Base-by-base conservation (phyloP, 1,140 invertebrate genomes). In the Zeugodacus cucurbitae region DNA sequence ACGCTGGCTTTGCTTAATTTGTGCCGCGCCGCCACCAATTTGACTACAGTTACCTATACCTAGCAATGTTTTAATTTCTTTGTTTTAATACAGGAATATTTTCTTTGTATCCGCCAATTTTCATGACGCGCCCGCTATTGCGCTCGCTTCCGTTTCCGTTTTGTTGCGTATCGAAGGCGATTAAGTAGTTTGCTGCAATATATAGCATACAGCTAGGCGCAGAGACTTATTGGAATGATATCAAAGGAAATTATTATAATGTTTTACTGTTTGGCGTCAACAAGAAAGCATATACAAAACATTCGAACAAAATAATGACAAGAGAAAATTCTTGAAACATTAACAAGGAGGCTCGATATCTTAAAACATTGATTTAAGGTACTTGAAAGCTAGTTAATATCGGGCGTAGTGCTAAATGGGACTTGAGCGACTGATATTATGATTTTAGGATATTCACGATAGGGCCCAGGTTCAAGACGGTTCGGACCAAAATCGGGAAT, bases 71-170 rank as follows among this genome's bases (percentile, higher is more conserved):
- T 44, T 29, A 11, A 3, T 29, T 54, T 82, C 29, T 37, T 26
- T n/a, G n/a, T 82, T 48, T 17, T 14, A 26, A 48, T 48, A 2
- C 17, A 48, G 2, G 17, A 26, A 14, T 48, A 4, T 54, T 48
- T 82, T 48, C 26, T 10, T 32, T 48, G 1, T 14, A 26, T 70
- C 32, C 2, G 11, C 44, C 22, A 17, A 22, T 74, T 88, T n/a
- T 86, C 74, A 29, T 57, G 54, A 32, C 74, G 29, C 44, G 37
- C 74, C 44, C 34, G 59, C 41, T 87, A 20, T 70, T 48, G 64
- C 64, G 37, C 62, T 87, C 29, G 26, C 58, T 67, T 48, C 59
- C 59, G 59, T 70, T 87, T 67, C 29, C 85, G 44, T 88, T 70
- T 86, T 29, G 4, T 29, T 14, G 37, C 48, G 32, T 88, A 74